Evolutionary conservation across 2,113 vertebrate species (phyloP).

Genomic region (Python bivittatus): DNA sequence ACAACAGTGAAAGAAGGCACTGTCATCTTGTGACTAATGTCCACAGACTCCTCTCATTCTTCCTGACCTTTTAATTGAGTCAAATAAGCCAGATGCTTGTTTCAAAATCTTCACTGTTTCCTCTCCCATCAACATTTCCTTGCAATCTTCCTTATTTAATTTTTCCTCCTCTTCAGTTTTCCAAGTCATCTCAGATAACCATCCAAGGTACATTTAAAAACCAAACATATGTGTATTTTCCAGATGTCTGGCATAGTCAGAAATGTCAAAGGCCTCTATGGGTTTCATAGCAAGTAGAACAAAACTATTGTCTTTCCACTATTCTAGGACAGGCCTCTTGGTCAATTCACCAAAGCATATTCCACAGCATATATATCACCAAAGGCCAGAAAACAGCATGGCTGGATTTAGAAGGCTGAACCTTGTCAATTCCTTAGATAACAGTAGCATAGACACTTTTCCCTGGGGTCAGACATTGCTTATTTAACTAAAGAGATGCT

Average conservation of each 20-base stretch:
- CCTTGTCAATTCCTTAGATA: neutral
- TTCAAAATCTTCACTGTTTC: neutral
- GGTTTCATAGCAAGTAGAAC: neutral
- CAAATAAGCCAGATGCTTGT: neutral
- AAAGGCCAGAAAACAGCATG: slow-evolving; percentile 23
- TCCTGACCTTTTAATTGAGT: neutral
- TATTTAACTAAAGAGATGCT: slow-evolving; percentile 18
- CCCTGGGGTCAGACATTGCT: slow-evolving; percentile 16
- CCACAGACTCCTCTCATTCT: neutral
- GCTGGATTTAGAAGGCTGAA: slow-evolving; percentile 26
- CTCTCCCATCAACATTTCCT: neutral
- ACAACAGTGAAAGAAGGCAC: neutral
- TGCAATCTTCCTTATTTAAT: too few relatives aligned
- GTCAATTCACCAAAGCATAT: neutral
- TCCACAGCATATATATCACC: neutral
- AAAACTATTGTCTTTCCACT: neutral
- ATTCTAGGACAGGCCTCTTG: neutral
- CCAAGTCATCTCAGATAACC: neutral
- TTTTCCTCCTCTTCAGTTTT: neutral
- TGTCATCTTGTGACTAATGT: neutral
- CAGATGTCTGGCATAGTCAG: slow-evolving; percentile 56
- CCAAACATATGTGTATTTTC: slow-evolving; percentile 50
- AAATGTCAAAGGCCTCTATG: slow-evolving; percentile 45
- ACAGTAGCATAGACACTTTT: slow-evolving; percentile 37
- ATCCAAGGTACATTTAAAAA: slow-evolving; percentile 22